A percentile compares a stretch with the other conserved stretches of the same genome.
These are phyloP conservation scores for Fratercula arctica DNA, from an alignment of 2,797 vertebrate species.

Conservation along the genomic window DNA sequence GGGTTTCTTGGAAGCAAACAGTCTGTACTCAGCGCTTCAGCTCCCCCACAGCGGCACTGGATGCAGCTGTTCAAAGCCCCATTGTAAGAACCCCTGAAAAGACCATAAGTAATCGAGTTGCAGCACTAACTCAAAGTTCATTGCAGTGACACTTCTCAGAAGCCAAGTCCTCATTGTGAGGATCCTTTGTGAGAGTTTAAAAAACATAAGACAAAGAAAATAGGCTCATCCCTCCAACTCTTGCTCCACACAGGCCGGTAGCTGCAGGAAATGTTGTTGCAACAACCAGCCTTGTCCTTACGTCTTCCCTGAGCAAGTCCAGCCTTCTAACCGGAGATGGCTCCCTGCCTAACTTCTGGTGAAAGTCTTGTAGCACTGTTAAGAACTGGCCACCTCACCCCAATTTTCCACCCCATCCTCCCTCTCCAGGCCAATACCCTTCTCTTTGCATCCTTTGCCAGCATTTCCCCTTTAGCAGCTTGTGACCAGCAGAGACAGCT, in stretches of 20 bases:
- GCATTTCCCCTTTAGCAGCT: neutral
- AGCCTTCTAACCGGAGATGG: neutral
- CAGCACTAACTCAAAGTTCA: neutral
- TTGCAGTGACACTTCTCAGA: neutral
- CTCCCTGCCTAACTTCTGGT: neutral
- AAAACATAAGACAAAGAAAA: neutral
- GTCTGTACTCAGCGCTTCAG: constrained; percentile 8
- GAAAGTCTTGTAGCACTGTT: neutral
- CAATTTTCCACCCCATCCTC: neutral
- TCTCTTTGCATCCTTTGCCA: neutral
- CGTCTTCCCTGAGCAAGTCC: neutral
- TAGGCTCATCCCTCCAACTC: neutral
- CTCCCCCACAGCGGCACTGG: constrained; percentile 50
- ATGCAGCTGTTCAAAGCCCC: constrained; percentile 40
- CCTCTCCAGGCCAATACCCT: neutral
- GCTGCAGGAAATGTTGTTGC: neutral
- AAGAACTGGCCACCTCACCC: neutral
- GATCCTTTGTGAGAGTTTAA: neutral
- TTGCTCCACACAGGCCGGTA: neutral
- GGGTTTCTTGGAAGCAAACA: constrained; percentile 73
- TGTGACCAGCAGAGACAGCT: neutral
- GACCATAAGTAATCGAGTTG: neutral
- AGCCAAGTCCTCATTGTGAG: neutral
- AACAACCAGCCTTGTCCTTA: neutral
- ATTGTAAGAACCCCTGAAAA: constrained; percentile 43